phyloP scores from a whole-genome alignment of 92 coral and sea anemone genomes.

The Isaurus tuberculatus region DNA sequence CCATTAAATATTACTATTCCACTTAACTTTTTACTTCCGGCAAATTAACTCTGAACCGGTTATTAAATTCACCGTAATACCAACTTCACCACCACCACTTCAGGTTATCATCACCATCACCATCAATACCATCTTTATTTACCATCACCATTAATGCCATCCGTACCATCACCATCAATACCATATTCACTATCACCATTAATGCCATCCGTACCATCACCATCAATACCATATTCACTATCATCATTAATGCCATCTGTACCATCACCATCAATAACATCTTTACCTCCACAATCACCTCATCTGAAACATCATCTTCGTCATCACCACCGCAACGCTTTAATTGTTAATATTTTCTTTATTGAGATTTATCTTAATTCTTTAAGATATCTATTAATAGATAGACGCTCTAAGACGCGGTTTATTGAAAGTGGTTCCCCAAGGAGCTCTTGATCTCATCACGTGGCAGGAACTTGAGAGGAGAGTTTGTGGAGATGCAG shows the following conservation, averaged over 20 bases:
- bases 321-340: too few species aligned
- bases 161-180: not conserved
- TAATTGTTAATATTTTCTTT: not conserved
- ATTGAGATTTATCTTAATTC: not conserved
- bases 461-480: conserved; percentile 99
- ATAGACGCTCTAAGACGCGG: conserved; percentile 93
- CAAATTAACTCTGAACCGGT: too few species aligned
- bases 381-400: conserved; percentile 40
- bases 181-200: not conserved
- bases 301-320: too few species aligned
- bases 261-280: too few species aligned
- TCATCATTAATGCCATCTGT: not conserved
- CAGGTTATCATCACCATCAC: too few species aligned
- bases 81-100: not conserved
- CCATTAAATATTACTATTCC: too few species aligned
- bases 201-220: not conserved
- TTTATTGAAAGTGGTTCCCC: conserved; percentile 91
- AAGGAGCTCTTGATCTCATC: conserved; percentile 89
- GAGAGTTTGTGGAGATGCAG: conserved; percentile 95
- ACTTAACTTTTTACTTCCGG: too few species aligned
- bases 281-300: too few species aligned
- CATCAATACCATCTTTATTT: not conserved
- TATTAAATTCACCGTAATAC: not conserved
- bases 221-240: not conserved
- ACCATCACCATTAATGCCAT: not conserved